Evolutionary conservation across 2,113 vertebrate genomes (phyloP).

Genomic region (Pantherophis guttatus): DNA sequence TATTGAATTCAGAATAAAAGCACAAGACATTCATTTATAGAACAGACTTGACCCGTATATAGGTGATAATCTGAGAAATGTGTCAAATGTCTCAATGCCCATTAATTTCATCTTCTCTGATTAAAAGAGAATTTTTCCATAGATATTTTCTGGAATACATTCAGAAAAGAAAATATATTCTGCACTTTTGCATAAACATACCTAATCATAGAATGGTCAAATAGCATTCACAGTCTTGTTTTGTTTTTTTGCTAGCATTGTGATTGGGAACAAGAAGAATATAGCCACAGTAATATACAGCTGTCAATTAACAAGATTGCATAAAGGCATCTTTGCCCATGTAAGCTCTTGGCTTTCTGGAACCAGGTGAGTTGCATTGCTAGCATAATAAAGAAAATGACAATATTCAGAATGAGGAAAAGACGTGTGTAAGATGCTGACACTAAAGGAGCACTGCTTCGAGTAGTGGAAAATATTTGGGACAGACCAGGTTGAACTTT

Average conservation of each 20-base stretch:
- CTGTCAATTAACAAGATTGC: constrained; percentile 87
- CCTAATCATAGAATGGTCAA: constrained; percentile 57
- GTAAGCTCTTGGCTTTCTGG: constrained; percentile 83
- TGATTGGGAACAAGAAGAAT: constrained; percentile 89
- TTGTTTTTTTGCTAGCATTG: constrained; percentile 78
- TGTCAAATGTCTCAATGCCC: constrained; percentile 21
- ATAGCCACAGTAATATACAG: constrained; percentile 90
- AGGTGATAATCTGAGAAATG: constrained; percentile 44
- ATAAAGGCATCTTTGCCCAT: constrained; percentile 90
- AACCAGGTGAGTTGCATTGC: constrained; percentile 87
- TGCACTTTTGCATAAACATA: constrained; percentile 61
- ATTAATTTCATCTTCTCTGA: constrained; percentile 32
- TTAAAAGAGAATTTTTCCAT: constrained; percentile 27
- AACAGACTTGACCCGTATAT: constrained; percentile 26
- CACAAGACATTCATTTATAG: constrained; percentile 41
- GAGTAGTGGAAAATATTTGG: constrained; percentile 69
- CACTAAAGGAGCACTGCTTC: constrained; percentile 68
- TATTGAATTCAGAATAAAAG: constrained; percentile 47
- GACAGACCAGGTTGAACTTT: constrained; percentile 75
- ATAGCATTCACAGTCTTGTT: constrained; percentile 37
- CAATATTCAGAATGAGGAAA: constrained; percentile 93
- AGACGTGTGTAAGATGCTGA: constrained; percentile 86
- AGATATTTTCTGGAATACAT: constrained; percentile 58
- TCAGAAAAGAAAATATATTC: constrained; percentile 41
- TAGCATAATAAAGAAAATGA: constrained; percentile 90